Percentiles rank a stretch among this genome's conserved stretches.
Conservation (phyloP, 2,113 vertebrate genomes). For the Gymnogyps californianus region DNA sequence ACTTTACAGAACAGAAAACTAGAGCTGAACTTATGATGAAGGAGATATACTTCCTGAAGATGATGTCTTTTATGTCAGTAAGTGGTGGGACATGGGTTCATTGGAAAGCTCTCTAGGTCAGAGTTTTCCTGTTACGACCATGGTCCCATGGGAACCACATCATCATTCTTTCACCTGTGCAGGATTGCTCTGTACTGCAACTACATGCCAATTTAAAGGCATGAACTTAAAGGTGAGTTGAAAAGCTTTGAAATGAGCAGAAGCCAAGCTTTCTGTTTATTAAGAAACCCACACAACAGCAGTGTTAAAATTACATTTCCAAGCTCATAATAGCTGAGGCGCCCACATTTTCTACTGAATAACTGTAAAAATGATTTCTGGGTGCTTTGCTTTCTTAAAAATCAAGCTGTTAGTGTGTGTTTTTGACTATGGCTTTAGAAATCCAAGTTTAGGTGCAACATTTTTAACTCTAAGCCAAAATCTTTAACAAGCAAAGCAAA, state of each 20-base stretch:
- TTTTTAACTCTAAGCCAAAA: background rate
- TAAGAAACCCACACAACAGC: background rate
- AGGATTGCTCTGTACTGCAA: background rate
- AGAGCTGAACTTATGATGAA: background rate
- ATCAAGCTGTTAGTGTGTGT: background rate
- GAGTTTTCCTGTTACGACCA: background rate
- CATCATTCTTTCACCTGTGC: background rate
- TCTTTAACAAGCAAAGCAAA: background rate
- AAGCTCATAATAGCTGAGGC: background rate
- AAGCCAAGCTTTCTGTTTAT: background rate
- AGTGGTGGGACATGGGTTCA: background rate
- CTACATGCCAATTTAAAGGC: background rate
- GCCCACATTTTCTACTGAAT: background rate
- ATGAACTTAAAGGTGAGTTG: background rate
- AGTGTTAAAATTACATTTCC: background rate
- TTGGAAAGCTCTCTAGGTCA: background rate
- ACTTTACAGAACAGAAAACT: background rate
- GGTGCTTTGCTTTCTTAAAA: background rate
- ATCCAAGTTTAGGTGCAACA: background rate
- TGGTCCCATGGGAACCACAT: background rate
- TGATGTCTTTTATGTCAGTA: background rate
- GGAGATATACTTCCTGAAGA: background rate
- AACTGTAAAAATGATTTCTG: background rate
- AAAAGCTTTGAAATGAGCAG: background rate
- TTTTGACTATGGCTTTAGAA: background rate